phyloP scores from a whole-genome alignment of 2,113 vertebrate genomes.

The Nestor notabilis region DNA sequence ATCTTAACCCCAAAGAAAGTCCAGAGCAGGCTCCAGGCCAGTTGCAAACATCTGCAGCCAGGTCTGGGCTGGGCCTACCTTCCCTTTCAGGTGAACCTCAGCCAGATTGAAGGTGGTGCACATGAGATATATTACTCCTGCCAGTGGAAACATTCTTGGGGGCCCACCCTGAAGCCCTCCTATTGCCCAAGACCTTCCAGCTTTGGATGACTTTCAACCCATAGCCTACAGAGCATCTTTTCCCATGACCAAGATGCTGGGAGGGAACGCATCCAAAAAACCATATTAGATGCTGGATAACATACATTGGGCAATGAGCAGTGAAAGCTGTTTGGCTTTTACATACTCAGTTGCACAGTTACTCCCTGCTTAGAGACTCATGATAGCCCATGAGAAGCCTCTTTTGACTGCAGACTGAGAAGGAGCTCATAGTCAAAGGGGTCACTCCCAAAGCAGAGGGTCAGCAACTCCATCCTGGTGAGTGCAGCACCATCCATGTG shows the following conservation, averaged over 20 bases:
- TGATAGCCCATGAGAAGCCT: neutral
- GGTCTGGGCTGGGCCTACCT: neutral
- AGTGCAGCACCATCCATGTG: neutral
- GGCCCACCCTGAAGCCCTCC: neutral
- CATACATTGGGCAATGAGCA: accelerated
- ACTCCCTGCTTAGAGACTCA: neutral
- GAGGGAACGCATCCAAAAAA: neutral
- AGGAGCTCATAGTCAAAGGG: neutral
- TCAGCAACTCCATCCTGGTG: neutral
- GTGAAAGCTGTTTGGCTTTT: neutral
- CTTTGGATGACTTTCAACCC: neutral
- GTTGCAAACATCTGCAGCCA: neutral
- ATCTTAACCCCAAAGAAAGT: neutral
- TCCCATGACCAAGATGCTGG: neutral
- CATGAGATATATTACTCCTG: neutral
- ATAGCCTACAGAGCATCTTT: neutral
- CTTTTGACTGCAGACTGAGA: neutral
- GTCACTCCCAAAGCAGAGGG: neutral
- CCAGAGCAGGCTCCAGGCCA: neutral
- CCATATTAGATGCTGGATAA: neutral
- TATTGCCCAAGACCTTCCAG: neutral
- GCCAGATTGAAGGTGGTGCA: neutral
- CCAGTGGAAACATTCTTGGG: neutral
- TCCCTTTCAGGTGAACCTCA: neutral
- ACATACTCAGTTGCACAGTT: neutral